Conservation (phyloP, 2,888 invertebrate genomes). For the Strigamia crassipes region DNA sequence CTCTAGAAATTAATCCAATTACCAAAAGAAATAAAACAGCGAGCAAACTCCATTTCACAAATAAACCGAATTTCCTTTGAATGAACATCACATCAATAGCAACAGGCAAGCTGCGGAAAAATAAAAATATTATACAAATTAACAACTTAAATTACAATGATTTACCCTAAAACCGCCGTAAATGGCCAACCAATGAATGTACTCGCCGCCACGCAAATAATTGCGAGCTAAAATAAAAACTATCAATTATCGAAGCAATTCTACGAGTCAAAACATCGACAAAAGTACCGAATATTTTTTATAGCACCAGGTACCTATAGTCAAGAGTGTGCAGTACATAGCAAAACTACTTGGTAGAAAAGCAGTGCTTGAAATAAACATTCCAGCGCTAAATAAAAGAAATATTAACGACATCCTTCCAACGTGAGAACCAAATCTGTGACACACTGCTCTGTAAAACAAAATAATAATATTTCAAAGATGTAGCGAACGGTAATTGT, state of each 20-base stretch:
- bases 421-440: conserved; percentile 61
- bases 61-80: conserved; percentile 69
- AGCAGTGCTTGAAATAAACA: conserved; percentile 85
- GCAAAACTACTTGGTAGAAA: conserved; percentile 95
- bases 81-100: conserved; percentile 80
- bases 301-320: conserved; percentile 88
- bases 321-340: conserved; percentile 80
- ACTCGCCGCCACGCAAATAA: conserved; percentile 82
- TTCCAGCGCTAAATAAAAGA: conserved; percentile 82
- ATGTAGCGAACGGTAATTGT: not conserved
- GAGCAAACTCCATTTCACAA: conserved; percentile 76
- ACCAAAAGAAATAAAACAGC: conserved; percentile 73
- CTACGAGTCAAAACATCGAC: not conserved
- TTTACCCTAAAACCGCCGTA: conserved; percentile 82
- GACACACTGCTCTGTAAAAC: conserved; percentile 52
- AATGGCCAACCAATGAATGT: conserved; percentile 93
- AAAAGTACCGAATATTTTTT: conserved; percentile 65
- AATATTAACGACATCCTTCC: conserved; percentile 78
- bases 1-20: conserved; percentile 52
- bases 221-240: conserved; percentile 66
- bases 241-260: not conserved
- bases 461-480: conserved; percentile 59
- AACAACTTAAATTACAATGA: not conserved
- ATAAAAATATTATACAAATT: not conserved
- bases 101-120: conserved; percentile 70